Conservation (phyloP, 2,113 vertebrate genomes). For the Hippocampus guttulatus region DNA sequence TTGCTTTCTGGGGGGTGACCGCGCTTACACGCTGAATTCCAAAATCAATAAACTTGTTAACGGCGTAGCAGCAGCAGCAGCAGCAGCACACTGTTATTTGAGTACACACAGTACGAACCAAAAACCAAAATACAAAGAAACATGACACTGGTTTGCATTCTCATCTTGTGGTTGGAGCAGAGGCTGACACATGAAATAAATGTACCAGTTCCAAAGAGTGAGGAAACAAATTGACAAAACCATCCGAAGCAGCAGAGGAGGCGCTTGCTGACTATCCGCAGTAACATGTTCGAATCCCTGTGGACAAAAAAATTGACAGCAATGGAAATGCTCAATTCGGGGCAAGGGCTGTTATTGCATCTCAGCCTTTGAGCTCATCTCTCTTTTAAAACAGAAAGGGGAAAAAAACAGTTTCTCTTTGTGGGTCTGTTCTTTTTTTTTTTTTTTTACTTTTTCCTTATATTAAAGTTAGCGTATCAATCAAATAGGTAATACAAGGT, state of each 20-base stretch:
- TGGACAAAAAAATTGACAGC: neutral
- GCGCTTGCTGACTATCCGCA: neutral
- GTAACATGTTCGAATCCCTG: neutral
- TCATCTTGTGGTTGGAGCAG: constrained; percentile 26
- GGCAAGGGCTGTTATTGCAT: constrained; percentile 11
- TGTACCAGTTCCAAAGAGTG: neutral
- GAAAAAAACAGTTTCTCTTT: neutral
- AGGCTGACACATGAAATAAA: neutral
- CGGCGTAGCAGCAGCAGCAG: constrained; percentile 22
- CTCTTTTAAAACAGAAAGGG: neutral
- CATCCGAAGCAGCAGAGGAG: neutral
- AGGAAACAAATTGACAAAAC: constrained; percentile 1
- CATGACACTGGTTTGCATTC: constrained; percentile 40
- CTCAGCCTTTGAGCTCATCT: neutral
- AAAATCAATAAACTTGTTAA: constrained; percentile 67
- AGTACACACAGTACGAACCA: constrained; percentile 39
- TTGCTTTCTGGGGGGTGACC: constrained; percentile 33
- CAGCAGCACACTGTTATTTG: constrained; percentile 30
- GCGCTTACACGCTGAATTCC: constrained; percentile 35
- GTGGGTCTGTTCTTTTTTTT: neutral
- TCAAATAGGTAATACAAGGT: neutral
- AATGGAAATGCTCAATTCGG: constrained; percentile 8
- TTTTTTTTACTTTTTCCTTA: neutral
- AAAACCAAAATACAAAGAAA: constrained; percentile 11
- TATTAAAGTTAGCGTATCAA: neutral